Conservation (phyloP, 2,113 vertebrate species). For the Sinocyclocheilus grahami region DNA sequence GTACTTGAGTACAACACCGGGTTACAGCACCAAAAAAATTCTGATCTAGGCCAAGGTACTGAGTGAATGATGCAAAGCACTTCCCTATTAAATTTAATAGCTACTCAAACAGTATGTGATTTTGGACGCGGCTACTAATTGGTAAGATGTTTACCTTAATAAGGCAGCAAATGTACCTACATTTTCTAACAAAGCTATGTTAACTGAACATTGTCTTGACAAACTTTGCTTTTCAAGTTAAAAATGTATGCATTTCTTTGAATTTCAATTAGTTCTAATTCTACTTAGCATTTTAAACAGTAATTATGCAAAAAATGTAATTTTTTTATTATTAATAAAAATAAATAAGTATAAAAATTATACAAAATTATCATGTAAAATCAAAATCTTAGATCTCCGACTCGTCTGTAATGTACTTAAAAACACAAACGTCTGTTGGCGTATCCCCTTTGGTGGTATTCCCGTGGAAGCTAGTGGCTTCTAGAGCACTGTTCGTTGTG, state of each 20-base stretch:
- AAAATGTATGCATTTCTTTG: background rate
- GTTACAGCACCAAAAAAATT: background rate
- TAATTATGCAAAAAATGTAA: background rate
- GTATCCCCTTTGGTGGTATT: conserved; percentile 62
- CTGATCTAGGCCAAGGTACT: conserved; percentile 92
- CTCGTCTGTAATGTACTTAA: conserved; percentile 69
- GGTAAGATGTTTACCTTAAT: background rate
- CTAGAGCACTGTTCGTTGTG: conserved; percentile 62
- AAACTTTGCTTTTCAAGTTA: background rate
- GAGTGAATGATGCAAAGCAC: background rate
- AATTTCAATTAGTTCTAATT: background rate
- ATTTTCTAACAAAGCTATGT: background rate
- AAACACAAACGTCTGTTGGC: background rate
- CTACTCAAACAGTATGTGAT: background rate
- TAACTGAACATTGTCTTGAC: background rate
- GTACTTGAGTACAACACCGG: background rate
- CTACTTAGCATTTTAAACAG: background rate
- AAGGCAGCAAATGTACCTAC: background rate
- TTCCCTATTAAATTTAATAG: no score
- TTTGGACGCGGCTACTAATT: background rate
- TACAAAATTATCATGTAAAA: background rate
- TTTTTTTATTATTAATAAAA: background rate
- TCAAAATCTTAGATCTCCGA: conserved; percentile 69
- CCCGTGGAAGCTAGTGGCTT: conserved; percentile 45
- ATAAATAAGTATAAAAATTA: conserved; percentile 33